Evolutionary conservation across 2,888 invertebrate genomes (phyloP).

Genomic region (Eupithecia centaureata): DNA sequence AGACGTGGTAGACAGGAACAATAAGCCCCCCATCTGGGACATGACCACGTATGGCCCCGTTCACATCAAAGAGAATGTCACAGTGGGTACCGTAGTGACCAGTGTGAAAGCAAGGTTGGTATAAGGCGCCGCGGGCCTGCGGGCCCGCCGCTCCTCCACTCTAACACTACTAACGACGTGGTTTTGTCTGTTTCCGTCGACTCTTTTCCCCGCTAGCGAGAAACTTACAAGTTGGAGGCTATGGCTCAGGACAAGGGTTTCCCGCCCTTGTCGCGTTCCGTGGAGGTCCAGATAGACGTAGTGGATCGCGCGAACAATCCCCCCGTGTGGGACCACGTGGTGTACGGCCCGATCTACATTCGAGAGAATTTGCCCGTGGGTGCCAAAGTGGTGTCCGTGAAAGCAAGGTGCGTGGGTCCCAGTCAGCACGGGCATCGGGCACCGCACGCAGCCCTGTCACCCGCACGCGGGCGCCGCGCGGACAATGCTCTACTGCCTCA

Average conservation of each 20-base stretch:
- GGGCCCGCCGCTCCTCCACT: slow-evolving; percentile 80
- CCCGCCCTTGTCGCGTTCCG: slow-evolving; percentile 97
- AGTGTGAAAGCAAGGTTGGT: slow-evolving; percentile 99
- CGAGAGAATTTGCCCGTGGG: slow-evolving; percentile 99
- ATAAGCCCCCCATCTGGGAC: slow-evolving; percentile 99
- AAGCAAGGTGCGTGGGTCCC: slow-evolving; percentile 96
- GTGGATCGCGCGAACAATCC: slow-evolving; percentile 99
- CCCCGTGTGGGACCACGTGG: slow-evolving; percentile 98
- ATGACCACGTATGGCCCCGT: slow-evolving; percentile 97
- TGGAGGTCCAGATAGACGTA: slow-evolving; percentile 99
- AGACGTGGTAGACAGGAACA: slow-evolving; percentile 99
- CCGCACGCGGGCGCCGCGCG: slow-evolving; percentile 71
- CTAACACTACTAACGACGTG: slow-evolving; percentile 87
- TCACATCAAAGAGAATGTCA: slow-evolving; percentile 99
- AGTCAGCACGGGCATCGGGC: slow-evolving; percentile 85
- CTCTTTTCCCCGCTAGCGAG: slow-evolving; percentile 90
- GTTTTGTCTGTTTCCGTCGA: slow-evolving; percentile 87
- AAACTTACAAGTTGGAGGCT: slow-evolving; percentile 99
- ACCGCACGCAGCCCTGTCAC: slow-evolving; percentile 86
- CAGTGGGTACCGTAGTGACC: slow-evolving; percentile 99
- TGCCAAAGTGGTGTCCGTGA: slow-evolving; percentile 98
- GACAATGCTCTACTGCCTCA: slow-evolving; percentile 38
- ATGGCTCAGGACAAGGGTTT: slow-evolving; percentile 99
- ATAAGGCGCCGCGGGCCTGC: slow-evolving; percentile 84
- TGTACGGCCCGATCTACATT: slow-evolving; percentile 98